Conservation (phyloP, 2,888 invertebrate genomes). For the Helleia helle region DNA sequence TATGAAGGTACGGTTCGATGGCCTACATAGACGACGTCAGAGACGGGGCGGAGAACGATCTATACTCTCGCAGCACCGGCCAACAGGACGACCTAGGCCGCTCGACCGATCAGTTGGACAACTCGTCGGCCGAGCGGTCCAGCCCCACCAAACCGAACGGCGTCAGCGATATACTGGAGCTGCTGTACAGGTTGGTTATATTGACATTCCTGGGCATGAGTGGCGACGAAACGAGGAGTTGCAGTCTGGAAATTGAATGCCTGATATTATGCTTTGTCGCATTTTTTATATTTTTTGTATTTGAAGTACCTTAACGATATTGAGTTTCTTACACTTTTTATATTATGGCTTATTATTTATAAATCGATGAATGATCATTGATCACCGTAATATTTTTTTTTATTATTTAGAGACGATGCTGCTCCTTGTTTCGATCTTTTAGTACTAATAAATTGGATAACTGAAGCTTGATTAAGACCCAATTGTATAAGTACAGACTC, state of each 20-base stretch:
- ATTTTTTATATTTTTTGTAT: too few species aligned
- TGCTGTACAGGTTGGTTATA: slow-evolving; percentile 39
- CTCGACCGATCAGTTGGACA: slow-evolving; percentile 15
- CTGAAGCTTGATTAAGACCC: too few species aligned
- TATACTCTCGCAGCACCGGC: slow-evolving; percentile 48
- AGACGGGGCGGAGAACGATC: slow-evolving; percentile 56
- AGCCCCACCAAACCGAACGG: slow-evolving; percentile 15
- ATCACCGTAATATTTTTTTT: too few species aligned
- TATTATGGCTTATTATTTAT: too few species aligned
- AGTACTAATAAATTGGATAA: too few species aligned
- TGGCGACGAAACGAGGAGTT: slow-evolving; percentile 1
- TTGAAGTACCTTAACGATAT: too few species aligned
- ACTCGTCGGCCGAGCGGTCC: slow-evolving; percentile 19
- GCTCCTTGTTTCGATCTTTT: slow-evolving; percentile 1
- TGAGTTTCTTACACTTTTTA: too few species aligned
- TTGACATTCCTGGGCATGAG: background rate
- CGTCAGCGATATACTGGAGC: slow-evolving; percentile 45
- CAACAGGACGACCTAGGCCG: slow-evolving; percentile 30
- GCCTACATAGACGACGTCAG: slow-evolving; percentile 61
- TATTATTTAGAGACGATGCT: too few species aligned
- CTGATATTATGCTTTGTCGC: background rate
- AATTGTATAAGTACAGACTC: too few species aligned
- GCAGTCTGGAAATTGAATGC: background rate
- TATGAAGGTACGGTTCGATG: slow-evolving; percentile 63
- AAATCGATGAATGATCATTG: too few species aligned